Percentiles rank a stretch among this genome's conserved stretches.
Evolutionary conservation across 2,888 invertebrate species (phyloP).

Genomic region (Epicampocera succincta): DNA sequence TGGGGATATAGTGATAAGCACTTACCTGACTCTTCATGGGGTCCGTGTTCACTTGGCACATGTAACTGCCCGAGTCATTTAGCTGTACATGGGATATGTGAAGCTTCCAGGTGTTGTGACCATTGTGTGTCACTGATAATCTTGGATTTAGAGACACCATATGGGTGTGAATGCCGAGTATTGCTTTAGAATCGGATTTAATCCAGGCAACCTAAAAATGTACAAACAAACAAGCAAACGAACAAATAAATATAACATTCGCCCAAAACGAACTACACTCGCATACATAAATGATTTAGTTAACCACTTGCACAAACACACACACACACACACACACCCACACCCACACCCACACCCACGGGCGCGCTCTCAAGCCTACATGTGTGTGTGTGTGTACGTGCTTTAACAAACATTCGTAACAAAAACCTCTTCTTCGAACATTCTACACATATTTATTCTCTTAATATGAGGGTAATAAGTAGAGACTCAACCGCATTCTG

Average conservation of each 20-base stretch:
- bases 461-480: conserved; percentile 52
- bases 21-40: conserved; percentile 94
- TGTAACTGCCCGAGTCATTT: conserved; percentile 95
- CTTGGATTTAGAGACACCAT: conserved; percentile 94
- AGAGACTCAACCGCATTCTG: conserved; percentile 48
- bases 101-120: conserved; percentile 96
- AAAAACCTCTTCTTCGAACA: conserved; percentile 40
- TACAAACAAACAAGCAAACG: conserved; percentile 58
- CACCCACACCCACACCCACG: neutral
- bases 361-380: neutral
- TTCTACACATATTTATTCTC: conserved; percentile 46
- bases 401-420: conserved; percentile 10
- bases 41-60: conserved; percentile 96
- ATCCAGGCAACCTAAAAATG: conserved; percentile 93
- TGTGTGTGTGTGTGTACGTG: no score
- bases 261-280: conserved; percentile 48
- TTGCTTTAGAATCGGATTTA: conserved; percentile 94
- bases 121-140: conserved; percentile 93
- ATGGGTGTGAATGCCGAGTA: conserved; percentile 93
- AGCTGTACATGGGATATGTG: conserved; percentile 94
- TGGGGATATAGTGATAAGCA: conserved; percentile 69
- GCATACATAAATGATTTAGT: conserved; percentile 35
- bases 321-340: conserved; percentile 6
- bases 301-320: conserved; percentile 33
- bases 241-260: conserved; percentile 33